Evolutionary conservation across 2,113 vertebrate species (phyloP).

Genomic region (Pachypanchax playfairii): DNA sequence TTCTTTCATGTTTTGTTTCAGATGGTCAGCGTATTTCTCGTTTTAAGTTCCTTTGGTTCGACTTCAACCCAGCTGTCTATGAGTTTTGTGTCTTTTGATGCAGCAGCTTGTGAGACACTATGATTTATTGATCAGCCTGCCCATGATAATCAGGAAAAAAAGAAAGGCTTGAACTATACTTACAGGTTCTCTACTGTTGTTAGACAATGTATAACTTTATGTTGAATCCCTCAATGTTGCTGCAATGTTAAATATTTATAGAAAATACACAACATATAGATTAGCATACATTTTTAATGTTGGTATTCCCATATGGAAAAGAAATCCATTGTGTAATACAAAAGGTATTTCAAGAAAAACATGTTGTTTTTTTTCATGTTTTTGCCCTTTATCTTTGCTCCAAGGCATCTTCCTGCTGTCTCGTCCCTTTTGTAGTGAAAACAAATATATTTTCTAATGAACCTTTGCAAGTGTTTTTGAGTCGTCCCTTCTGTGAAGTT

Average conservation of each 20-base stretch:
- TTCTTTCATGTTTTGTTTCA: slow-evolving; percentile 66
- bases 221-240: slow-evolving; percentile 23
- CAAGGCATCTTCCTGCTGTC: slow-evolving; percentile 41
- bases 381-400: slow-evolving; percentile 57
- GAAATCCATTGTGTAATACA: slow-evolving; percentile 18
- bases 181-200: slow-evolving; percentile 33
- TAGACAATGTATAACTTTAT: slow-evolving; percentile 25
- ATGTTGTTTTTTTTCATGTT: slow-evolving; percentile 32
- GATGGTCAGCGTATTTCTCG: slow-evolving; percentile 43
- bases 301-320: slow-evolving; percentile 44
- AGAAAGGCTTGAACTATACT: slow-evolving; percentile 29
- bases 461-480: slow-evolving; percentile 52
- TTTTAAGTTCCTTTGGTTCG: slow-evolving; percentile 22
- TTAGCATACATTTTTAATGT: slow-evolving; percentile 75
- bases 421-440: slow-evolving; percentile 36
- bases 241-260: slow-evolving; percentile 73
- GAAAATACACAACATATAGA: slow-evolving; percentile 66
- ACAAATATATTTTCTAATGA: slow-evolving; percentile 59
- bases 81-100: slow-evolving; percentile 54
- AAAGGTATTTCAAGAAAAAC: slow-evolving; percentile 39
- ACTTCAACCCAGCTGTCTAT: slow-evolving; percentile 32
- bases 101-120: slow-evolving; percentile 43
- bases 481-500: slow-evolving; percentile 63
- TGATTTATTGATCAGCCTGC: slow-evolving; percentile 68
- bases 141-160: slow-evolving; percentile 34